These are phyloP conservation scores for Motacilla alba DNA, from an alignment of 2,113 vertebrate species.

Conservation along the genomic window DNA sequence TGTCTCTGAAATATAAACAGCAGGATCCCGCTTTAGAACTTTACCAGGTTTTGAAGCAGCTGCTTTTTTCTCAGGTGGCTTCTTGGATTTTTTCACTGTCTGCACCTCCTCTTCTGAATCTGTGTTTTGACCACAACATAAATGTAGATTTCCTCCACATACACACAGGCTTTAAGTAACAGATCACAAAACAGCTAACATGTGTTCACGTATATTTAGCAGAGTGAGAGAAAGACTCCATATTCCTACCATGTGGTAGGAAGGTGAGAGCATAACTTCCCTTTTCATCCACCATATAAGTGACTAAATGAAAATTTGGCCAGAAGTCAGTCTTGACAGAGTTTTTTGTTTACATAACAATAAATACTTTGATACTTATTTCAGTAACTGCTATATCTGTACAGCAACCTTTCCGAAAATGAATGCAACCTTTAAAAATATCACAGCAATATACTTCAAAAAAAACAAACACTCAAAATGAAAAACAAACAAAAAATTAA, in stretches of 20 bases:
- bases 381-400: background rate
- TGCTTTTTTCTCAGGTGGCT: constrained; percentile 71
- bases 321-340: background rate
- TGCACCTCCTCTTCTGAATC: constrained; percentile 83
- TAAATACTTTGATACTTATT: background rate
- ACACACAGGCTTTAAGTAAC: background rate
- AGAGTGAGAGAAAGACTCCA: background rate
- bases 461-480: background rate
- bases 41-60: constrained; percentile 60
- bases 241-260: background rate
- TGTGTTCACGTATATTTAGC: background rate
- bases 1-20: constrained; percentile 93
- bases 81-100: constrained; percentile 73
- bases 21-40: constrained; percentile 78
- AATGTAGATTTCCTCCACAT: background rate
- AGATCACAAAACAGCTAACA: background rate
- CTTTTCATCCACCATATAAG: background rate
- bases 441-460: background rate
- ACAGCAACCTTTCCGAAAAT: background rate
- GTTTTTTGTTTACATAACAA: background rate
- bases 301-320: background rate
- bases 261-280: background rate
- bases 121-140: constrained; percentile 57
- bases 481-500: background rate
- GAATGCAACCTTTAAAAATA: background rate